Conservation (phyloP, 30 jellyfish, hydroid and myxozoan genomes). For the Aurelia sp. region DNA sequence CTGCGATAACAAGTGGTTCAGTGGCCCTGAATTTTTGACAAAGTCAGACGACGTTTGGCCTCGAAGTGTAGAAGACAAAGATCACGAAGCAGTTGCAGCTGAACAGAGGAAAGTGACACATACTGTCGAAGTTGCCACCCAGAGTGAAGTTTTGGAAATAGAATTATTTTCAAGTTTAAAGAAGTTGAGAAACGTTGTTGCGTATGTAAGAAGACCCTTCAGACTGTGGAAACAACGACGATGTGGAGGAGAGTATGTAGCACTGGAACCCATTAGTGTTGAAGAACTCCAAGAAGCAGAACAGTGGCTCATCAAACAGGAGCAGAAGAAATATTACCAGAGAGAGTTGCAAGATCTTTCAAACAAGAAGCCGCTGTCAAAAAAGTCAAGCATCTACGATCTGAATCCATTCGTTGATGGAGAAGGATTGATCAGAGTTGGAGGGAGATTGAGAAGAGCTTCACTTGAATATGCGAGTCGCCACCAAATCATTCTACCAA, state of each 20-base stretch:
- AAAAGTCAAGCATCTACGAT: slow-evolving; percentile 3
- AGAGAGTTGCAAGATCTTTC: slow-evolving; percentile 38
- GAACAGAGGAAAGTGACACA: slow-evolving; percentile 38
- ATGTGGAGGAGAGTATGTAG: slow-evolving; percentile 15
- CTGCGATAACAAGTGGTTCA: slow-evolving; percentile 29
- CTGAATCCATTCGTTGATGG: slow-evolving; percentile 49
- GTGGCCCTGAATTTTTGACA: slow-evolving; percentile 53
- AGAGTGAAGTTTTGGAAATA: slow-evolving; percentile 19
- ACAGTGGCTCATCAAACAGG: slow-evolving; percentile 51
- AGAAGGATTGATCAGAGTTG: slow-evolving; percentile 58
- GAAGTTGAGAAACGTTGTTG: slow-evolving; percentile 34
- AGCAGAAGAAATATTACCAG: slow-evolving; percentile 35
- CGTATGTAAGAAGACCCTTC: slow-evolving; percentile 43
- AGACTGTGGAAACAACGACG: slow-evolving; percentile 22
- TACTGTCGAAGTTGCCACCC: slow-evolving; percentile 25
- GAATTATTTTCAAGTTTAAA: slow-evolving; percentile 47
- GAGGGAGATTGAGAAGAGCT: slow-evolving; percentile 58
- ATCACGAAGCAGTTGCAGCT: slow-evolving; percentile 21
- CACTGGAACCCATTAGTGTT: slow-evolving; percentile 12
- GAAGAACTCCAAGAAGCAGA: slow-evolving; percentile 58
- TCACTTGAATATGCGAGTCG: slow-evolving; percentile 19
- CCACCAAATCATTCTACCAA: slow-evolving; percentile 49
- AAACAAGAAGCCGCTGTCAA: slow-evolving; percentile 43
- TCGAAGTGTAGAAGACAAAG: slow-evolving; percentile 1
- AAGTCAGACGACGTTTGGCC: slow-evolving; percentile 38